Percentiles rank a stretch among this genome's conserved stretches.
phyloP scores from a whole-genome alignment of 2,113 vertebrate species.

The Gambusia affinis region DNA sequence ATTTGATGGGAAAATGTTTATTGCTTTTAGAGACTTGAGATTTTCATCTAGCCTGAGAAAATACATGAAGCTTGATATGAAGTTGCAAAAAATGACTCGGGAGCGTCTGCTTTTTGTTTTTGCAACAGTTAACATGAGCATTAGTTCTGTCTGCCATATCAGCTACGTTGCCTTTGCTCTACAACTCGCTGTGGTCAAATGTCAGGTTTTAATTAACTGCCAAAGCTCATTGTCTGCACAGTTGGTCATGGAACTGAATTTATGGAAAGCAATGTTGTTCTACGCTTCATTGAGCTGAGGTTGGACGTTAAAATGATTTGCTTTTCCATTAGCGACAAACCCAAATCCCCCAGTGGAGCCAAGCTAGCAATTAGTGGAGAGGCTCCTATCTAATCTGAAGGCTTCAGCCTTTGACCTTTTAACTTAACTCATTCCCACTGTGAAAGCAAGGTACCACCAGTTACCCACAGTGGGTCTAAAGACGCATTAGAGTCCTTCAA shows the following conservation, averaged over 20 bases:
- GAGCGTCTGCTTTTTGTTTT: no score
- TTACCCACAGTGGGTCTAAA: neutral
- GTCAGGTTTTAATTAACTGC: neutral
- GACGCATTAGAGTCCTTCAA: neutral
- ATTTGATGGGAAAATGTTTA: no score
- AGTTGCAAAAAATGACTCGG: no score
- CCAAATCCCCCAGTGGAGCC: neutral
- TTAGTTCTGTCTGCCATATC: neutral
- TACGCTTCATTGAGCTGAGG: neutral
- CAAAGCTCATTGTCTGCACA: neutral
- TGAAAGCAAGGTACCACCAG: neutral
- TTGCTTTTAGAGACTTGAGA: no score
- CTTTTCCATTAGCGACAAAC: neutral
- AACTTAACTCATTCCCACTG: neutral
- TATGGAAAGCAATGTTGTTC: neutral
- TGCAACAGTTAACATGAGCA: neutral
- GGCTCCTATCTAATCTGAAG: neutral
- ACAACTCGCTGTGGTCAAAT: neutral
- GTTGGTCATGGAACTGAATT: neutral
- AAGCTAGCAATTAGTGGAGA: neutral
- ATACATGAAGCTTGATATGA: no score
- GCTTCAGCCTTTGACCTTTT: neutral
- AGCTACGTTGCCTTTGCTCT: neutral
- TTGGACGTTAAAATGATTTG: neutral
- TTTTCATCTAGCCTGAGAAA: no score